These are phyloP conservation scores for Myoxocephalus aenaeus DNA, from an alignment of 2,797 vertebrate genomes.

Conservation along the genomic window DNA sequence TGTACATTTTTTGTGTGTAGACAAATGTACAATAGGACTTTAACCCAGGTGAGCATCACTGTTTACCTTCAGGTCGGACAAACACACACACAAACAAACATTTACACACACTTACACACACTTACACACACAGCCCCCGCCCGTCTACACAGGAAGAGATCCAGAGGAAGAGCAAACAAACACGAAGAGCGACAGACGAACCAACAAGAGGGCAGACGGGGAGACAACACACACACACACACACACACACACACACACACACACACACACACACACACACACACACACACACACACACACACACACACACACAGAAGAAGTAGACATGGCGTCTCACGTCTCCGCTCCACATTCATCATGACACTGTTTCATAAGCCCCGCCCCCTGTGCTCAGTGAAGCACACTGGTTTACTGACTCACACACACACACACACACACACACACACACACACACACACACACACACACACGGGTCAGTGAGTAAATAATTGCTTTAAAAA, in stretches of 20 bases:
- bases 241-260: background rate
- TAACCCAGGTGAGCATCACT: conserved; percentile 1
- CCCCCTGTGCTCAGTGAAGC: conserved; percentile 69
- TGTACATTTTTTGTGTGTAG: too few species aligned
- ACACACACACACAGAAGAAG: conserved; percentile 17
- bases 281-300: background rate
- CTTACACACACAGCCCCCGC: background rate
- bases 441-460: conserved; percentile 15
- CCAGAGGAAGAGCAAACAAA: conserved; percentile 6
- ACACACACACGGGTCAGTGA: conserved; percentile 9
- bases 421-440: too few species aligned
- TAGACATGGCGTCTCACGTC: conserved; percentile 53
- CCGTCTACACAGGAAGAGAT: conserved; percentile 34
- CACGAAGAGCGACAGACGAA: background rate
- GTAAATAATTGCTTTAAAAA: too few species aligned
- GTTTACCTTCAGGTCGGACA: conserved; percentile 39
- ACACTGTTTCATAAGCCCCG: conserved; percentile 70
- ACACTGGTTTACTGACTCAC: conserved; percentile 66
- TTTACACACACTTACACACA: background rate
- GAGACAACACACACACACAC: conserved; percentile 11
- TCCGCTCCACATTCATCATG: conserved; percentile 65
- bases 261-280: background rate
- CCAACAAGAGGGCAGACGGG: conserved; percentile 19
- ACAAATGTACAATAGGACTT: background rate
- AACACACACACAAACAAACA: conserved; percentile 32